Base-by-base conservation (phyloP, 1,140 invertebrate genomes). In the Oedothorax gibbosus region DNA sequence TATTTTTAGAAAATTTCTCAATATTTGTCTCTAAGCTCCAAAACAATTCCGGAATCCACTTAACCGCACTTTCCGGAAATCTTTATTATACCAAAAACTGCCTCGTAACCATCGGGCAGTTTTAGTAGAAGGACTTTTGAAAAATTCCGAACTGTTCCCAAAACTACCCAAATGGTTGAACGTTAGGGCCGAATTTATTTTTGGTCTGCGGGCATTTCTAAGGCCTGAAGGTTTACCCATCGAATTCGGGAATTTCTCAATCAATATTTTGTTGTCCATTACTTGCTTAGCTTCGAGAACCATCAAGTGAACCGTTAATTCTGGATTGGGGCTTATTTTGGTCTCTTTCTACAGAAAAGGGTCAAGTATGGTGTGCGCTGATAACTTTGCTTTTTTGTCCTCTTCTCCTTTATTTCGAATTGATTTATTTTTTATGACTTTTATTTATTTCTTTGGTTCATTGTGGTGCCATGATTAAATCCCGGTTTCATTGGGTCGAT, bases 211-310 rank as follows among this genome's bases (percentile, higher is more conserved):
- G 12, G 77, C 18, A 12, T 49, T 66, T 79, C 56, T 53, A 60
- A 49, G 60, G 15, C 49, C 35, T 62, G 75, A 77, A 77, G 62
- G 75, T 64, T 64, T 77, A 18, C 49, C 35, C 62, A 49, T 79
- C 62, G n/a, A 68, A 79, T 79, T 66, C 49, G 14, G 50, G 35
- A 53, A 79, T 51, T 79, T 78, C 53, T 68, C 64, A 68, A 81
- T 81, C 78, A 81, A 81, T 81, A 60, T 51, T 81, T 81, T 81
- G 78, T 71, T 71, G 78, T 81, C 78, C 66, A 71, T 81, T 81
- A 81, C 65, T 71, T 81, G n/a, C 68, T 51, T 54, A 60, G 53
- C 53, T 71, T 60, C 15, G 66, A 81, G 66, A 21, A 57, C 78
- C 77, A 79, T 77, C 75, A 77, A 35, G 56, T 64, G n/a, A 49